These are phyloP conservation scores for Bradypus variegatus DNA, from an alignment of 2,797 vertebrate genomes.

Conservation along the genomic window DNA sequence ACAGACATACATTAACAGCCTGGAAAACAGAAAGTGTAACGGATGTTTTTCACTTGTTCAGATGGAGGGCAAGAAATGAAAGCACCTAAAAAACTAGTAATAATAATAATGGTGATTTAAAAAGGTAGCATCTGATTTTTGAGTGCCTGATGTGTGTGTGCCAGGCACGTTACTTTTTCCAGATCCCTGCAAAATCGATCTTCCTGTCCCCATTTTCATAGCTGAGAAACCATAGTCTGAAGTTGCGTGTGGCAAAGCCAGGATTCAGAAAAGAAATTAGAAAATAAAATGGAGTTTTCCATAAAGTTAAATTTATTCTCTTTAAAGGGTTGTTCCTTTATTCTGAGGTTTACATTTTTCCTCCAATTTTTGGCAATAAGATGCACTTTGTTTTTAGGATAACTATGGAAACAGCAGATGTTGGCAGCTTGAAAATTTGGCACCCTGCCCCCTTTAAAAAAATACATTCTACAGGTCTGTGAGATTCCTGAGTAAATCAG, in stretches of 20 bases:
- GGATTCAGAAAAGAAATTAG: not conserved
- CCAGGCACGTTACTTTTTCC: not conserved
- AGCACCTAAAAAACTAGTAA: not conserved
- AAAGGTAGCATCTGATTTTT: not conserved
- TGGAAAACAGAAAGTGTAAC: not conserved
- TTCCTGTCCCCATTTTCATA: not conserved
- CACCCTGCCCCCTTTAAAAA: not conserved
- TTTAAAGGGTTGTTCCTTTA: not conserved
- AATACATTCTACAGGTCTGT: not conserved
- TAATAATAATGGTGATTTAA: not conserved
- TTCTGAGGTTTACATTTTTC: not conserved
- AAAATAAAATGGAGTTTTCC: not conserved
- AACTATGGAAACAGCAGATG: not conserved
- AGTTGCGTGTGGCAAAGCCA: not conserved
- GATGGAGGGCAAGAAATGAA: not conserved
- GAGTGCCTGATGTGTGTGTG: not conserved
- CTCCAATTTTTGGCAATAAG: not conserved
- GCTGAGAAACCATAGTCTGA: not conserved
- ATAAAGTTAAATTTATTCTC: not conserved
- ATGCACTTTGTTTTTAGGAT: not conserved
- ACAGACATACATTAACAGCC: not conserved
- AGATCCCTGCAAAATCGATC: not conserved
- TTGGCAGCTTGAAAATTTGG: not conserved
- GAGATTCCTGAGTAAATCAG: not conserved
- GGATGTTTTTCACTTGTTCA: conserved; percentile 9